phyloP scores from a whole-genome alignment of 2,888 invertebrate genomes.

The Galerucella nymphaeae region DNA sequence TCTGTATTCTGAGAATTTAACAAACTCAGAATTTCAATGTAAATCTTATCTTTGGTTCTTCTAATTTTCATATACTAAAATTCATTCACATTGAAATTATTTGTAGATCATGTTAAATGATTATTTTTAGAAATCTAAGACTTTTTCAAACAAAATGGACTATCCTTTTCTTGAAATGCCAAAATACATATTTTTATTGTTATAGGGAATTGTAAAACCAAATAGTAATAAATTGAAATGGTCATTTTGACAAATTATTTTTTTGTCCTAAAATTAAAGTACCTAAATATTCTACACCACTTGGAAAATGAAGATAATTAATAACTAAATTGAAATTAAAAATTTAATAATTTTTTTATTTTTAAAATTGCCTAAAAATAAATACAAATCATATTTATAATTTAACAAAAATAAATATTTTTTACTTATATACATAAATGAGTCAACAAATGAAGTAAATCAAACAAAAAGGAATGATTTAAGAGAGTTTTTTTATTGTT shows the following conservation, averaged over 20 bases:
- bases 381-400: constrained; percentile 16
- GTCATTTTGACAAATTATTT: not conserved
- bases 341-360: not conserved
- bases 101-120: not conserved
- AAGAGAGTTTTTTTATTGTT: constrained; percentile 47
- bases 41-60: too few relatives aligned
- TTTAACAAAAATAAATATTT: constrained; percentile 24
- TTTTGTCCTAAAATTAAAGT: not conserved
- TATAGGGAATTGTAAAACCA: constrained; percentile 4
- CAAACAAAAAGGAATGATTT: constrained; percentile 20
- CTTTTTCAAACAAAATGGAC: not conserved
- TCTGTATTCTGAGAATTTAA: not conserved
- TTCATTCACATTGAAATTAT: not conserved
- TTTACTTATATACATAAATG: constrained; percentile 12
- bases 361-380: not conserved
- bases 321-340: too few relatives aligned
- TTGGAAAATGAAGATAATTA: too few relatives aligned
- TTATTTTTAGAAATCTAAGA: not conserved
- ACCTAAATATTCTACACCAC: too few relatives aligned
- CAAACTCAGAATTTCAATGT: not conserved
- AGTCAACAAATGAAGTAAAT: constrained; percentile 6
- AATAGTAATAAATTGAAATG: not conserved
- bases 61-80: not conserved
- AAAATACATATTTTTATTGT: constrained; percentile 5
- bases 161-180: not conserved